Base-by-base conservation (phyloP, 2,888 invertebrate species). In the Tachina grossa region DNA sequence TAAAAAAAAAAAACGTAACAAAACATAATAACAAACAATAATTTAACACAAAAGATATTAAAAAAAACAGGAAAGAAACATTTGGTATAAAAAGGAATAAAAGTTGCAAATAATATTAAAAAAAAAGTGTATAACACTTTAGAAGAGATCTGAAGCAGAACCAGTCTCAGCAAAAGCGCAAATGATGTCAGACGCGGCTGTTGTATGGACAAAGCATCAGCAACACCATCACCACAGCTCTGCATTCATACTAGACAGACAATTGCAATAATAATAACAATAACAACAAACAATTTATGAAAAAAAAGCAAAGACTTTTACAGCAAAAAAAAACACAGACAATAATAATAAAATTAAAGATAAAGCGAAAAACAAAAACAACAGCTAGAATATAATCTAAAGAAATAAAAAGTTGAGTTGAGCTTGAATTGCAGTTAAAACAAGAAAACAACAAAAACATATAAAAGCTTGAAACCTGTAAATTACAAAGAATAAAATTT, bases 141-240 rank as follows among this genome's bases (percentile, higher is more conserved):
- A 61, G 72, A 72, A 66, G 55, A 85, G 77, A 80, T 86, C 84
- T 87, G 72, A 87, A 87, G 69, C 85, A 87, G 87, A 88, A 87
- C 87, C 85, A 88, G 87, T 88, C 87, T 84, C 83, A 87, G 77
- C 84, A 57, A 84, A 84, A 74, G 80, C 85, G 41, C 78, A 81
- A 87, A 78, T 86, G 90, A 89, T 89, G 88, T 90, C 90, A 89
- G 89, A 87, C 85, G 72, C 59, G 76, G 77, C 75, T 80, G 86
- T 65, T 86, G 87, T 82, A 88, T 86, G 87, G 85, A 87, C 31
- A 31, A 31, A 31, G 31, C 31, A 31, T 31, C 31, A 80, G 82
- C 89, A 88, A 68, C 87, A 88, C 86, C 87, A 78, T 65, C 82
- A 80, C 61, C 57, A 74, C 63, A 72, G 84, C 82, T 87, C 88